Percentiles rank a stretch among this genome's conserved stretches.
phyloP scores from a whole-genome alignment of 2,888 invertebrate species.

The Coleophora deauratella region DNA sequence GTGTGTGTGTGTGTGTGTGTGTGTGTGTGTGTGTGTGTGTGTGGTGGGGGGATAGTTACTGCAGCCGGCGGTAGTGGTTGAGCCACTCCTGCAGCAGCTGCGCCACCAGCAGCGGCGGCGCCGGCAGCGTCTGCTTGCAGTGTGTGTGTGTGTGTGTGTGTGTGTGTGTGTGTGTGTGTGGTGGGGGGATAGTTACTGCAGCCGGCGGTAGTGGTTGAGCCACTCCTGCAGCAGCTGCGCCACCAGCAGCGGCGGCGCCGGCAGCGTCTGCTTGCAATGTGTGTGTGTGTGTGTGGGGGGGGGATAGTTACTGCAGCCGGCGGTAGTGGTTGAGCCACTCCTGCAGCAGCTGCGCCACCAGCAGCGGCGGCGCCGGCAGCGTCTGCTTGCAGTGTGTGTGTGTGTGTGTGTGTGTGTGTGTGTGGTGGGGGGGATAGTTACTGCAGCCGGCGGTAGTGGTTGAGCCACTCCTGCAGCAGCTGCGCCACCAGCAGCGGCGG shows the following conservation, averaged over 20 bases:
- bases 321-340: slow-evolving; percentile 94
- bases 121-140: neutral
- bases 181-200: slow-evolving; percentile 64
- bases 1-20: too few relatives aligned
- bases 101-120: slow-evolving; percentile 40
- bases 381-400: slow-evolving; percentile 83
- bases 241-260: slow-evolving; percentile 92
- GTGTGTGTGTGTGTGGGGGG: neutral
- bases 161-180: neutral
- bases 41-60: too few relatives aligned
- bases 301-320: slow-evolving; percentile 56
- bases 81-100: slow-evolving; percentile 92
- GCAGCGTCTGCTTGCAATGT: slow-evolving; percentile 82
- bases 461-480: slow-evolving; percentile 83
- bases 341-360: slow-evolving; percentile 68
- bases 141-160: too few relatives aligned
- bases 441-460: slow-evolving; percentile 85
- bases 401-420: too few relatives aligned
- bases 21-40: too few relatives aligned
- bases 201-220: slow-evolving; percentile 94
- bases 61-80: slow-evolving; percentile 81
- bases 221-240: slow-evolving; percentile 90
- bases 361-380: slow-evolving; percentile 82
- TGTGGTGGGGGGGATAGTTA: slow-evolving; percentile 34
- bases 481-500: slow-evolving; percentile 59